phyloP scores from a whole-genome alignment of 2,888 invertebrate species.

The Antitype chi region DNA sequence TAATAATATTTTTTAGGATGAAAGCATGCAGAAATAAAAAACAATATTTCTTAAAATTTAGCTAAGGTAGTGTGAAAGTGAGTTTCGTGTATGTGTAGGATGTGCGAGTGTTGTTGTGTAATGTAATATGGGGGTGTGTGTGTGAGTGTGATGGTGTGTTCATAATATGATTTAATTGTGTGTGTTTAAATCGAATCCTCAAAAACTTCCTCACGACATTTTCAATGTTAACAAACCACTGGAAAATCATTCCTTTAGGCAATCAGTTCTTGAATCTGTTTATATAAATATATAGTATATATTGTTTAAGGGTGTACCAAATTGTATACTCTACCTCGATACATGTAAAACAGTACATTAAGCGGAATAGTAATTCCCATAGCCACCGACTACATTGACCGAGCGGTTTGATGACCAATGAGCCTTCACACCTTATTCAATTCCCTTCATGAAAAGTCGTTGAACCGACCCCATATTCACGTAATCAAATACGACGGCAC shows the following conservation, averaged over 20 bases:
- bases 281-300: background rate
- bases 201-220: no score
- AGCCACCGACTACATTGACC: constrained; percentile 13
- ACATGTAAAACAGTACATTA: background rate
- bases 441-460: constrained; percentile 33
- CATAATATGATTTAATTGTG: no score
- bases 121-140: no score
- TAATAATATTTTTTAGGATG: no score
- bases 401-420: constrained; percentile 31
- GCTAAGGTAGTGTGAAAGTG: no score
- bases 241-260: background rate
- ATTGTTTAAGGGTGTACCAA: background rate
- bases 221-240: no score
- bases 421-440: constrained; percentile 39
- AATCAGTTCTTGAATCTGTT: background rate
- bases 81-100: no score
- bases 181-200: no score
- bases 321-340: background rate
- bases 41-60: no score
- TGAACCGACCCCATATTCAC: constrained; percentile 11
- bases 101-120: no score
- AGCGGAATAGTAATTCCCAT: constrained; percentile 12
- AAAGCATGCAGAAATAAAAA: no score
- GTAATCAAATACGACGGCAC: constrained; percentile 25
- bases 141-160: no score